Evolutionary conservation across 2,888 invertebrate genomes (phyloP).

Genomic region (Panzeria rudis): DNA sequence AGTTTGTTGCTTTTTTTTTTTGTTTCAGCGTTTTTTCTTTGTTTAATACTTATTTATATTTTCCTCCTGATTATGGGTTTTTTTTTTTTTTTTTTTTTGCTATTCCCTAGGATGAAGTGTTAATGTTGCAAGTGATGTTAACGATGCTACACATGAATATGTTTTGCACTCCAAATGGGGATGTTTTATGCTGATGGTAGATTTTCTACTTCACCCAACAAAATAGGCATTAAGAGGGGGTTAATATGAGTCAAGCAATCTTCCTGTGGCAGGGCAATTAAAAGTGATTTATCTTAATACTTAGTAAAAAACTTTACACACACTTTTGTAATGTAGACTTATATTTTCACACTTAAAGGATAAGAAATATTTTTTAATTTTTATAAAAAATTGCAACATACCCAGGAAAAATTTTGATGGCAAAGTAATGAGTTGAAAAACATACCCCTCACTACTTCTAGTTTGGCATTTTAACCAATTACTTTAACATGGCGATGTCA

Average conservation of each 20-base stretch:
- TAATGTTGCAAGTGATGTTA: conserved; percentile 73
- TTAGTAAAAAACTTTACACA: conserved; percentile 11
- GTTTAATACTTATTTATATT: conserved; percentile 20
- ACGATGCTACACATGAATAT: conserved; percentile 63
- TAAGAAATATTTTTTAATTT: background rate
- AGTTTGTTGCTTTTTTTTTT: conserved; percentile 12
- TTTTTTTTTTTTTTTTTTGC: background rate
- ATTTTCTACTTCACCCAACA: conserved; percentile 16
- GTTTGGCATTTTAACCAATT: too few relatives aligned
- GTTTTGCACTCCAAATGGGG: conserved; percentile 16
- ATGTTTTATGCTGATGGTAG: conserved; percentile 23
- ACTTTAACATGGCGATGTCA: too few relatives aligned
- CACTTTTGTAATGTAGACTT: background rate
- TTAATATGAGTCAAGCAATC: conserved; percentile 39
- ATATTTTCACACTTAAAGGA: background rate
- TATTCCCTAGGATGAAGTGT: conserved; percentile 70
- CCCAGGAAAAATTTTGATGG: too few relatives aligned
- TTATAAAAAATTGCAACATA: background rate
- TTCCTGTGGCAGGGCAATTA: conserved; percentile 50
- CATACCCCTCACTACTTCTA: too few relatives aligned
- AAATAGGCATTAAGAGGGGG: conserved; percentile 8
- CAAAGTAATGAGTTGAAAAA: too few relatives aligned
- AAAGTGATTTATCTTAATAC: conserved; percentile 51
- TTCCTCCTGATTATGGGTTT: conserved; percentile 29
- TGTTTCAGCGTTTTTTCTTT: conserved; percentile 16